Base-by-base conservation (phyloP, 2,113 vertebrate species). In the Toxotes chatareus region DNA sequence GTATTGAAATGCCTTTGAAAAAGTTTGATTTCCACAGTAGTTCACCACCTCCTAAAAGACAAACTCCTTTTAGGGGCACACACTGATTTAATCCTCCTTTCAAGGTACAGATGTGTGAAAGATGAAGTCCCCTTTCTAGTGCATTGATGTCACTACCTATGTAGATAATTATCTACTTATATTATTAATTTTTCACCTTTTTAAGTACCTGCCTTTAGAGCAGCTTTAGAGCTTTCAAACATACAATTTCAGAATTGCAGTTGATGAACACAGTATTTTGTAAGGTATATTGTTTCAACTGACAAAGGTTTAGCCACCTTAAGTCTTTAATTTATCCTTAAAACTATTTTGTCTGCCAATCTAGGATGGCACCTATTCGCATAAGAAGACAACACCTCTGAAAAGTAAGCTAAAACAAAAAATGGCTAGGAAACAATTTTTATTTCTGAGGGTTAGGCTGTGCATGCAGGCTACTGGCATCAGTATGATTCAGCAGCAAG, bases 61-160 rank as follows among this genome's bases (percentile, higher is more conserved):
- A 69, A 38, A 69, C 36, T 5, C 12, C n/a, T 19, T 42, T 66
- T 7, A 32, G 14, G 14, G 23, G 6, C 42, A 19, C 40, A 3
- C n/a, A 21, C 3, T 49, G 16, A 19, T 8, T 21, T 21, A 53
- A 21, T 53, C 8, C 3, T 53, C 51, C 51, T 53, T 62, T 7
- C 60, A 64, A 12, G 61, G 60, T 62, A 36, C n/a, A 63, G 21
- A 7, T 42, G 61, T 63, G 61, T 14, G n/a, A 27, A 64, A 44
- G 13, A 9, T 64, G n/a, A 14, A 64, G 61, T 44, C n/a, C 51
- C 49, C 49, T 21, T 21, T 5, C 42, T 42, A 12, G 49, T 51
- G 1, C 51, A 56, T 27, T 13, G 10, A 27, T 27, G 4, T 46
- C 23, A 31, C 19, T 12, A 53, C 4, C 8, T 11, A 9, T 53